A percentile compares a stretch with the other conserved stretches of the same genome.
Conservation (phyloP, 2,888 invertebrate species). For the Nephrotoma guestfalica region DNA sequence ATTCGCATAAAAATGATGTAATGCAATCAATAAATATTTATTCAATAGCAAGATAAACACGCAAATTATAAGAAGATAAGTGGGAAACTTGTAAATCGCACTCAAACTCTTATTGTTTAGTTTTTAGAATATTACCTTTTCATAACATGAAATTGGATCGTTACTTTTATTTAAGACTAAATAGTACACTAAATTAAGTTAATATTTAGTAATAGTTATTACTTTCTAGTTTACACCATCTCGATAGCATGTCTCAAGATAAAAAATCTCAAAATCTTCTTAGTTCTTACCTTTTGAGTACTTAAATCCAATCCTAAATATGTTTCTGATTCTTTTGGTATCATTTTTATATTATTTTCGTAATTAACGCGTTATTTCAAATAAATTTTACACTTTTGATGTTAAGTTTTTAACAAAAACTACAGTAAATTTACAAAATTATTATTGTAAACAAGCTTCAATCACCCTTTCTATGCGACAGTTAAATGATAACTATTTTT, state of each 20-base stretch:
- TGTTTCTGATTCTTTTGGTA: conserved; percentile 28
- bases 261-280: conserved; percentile 16
- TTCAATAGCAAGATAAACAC: not conserved
- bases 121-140: not conserved
- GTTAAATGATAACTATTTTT: not conserved
- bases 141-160: not conserved
- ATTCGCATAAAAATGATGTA: not conserved
- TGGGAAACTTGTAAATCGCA: not conserved
- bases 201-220: not conserved
- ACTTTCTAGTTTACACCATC: not conserved
- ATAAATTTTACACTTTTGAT: not conserved
- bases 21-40: not conserved
- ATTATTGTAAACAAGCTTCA: not conserved
- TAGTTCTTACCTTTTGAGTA: conserved; percentile 66
- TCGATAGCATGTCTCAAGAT: not conserved
- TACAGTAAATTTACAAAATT: not conserved
- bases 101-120: not conserved
- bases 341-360: conserved; percentile 14
- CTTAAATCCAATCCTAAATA: conserved; percentile 77
- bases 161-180: not conserved
- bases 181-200: conserved; percentile 4
- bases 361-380: not conserved
- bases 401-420: not conserved
- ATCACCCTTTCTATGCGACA: not conserved
- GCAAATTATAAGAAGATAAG: not conserved